Base-by-base conservation (phyloP, 2,113 vertebrate genomes). In the Triplophysa tibetana region DNA sequence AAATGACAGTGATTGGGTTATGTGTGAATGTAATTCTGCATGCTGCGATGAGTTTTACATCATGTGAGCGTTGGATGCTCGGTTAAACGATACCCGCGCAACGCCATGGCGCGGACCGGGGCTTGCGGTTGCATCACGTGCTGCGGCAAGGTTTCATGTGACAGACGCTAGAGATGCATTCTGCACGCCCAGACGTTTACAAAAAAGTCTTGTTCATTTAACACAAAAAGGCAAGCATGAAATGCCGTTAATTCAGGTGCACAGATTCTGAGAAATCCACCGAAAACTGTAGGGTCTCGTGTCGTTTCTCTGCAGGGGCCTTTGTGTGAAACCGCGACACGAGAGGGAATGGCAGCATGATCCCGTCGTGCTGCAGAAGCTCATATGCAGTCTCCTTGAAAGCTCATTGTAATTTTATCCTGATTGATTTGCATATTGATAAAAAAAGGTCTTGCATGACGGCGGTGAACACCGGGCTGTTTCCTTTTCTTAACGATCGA, bases 11-110 rank as follows among this genome's bases (percentile, higher is more conserved):
- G 80, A 89, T 80, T 86, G 87, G 82, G 83, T 86, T 89, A 84
- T 89, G 85, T 84, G 43, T 82, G 86, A 87, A 89, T 85, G 87
- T 73, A 85, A 87, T 88, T 86, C 81, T 80, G 78, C 83, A 89
- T 88, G 85, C 83, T 84, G 82, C 80, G 54, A 54, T 88, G 86
- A 80, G 86, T 86, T 85, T 82, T 61, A 82, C 72, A 84, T 83
- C 78, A 83, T 74, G 80, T 66, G 74, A 82, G 78, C 14, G 50
- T 52, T 84, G 67, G 75, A 75, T 82, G 75, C 82, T 88, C 78
- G 81, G 85, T 82, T 54, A 76, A 78, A 84, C 17, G 63, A n/a
- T 82, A 87, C 78, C 81, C 79, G 80, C 84, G 74, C 54, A 62
- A 50, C 65, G 60, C 52, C 48, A 50, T 14, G 14, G 48, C 48